Base-by-base conservation (phyloP, 2,888 invertebrate genomes). In the Mystacides longicornis region DNA sequence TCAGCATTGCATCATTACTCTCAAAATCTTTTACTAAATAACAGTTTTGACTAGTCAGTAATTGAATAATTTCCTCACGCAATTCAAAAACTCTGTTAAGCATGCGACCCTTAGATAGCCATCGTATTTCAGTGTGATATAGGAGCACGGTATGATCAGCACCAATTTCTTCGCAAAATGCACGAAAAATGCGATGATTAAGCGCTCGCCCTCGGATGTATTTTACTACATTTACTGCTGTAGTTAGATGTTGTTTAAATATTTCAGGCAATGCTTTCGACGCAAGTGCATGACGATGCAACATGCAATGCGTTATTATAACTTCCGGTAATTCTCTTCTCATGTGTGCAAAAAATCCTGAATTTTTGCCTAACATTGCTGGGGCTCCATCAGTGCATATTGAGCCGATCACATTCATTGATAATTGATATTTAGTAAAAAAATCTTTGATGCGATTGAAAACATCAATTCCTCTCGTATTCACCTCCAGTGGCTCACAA, bases 311-410 rank as follows among this genome's bases (percentile, higher is more conserved):
- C 58, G 54, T 58, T 18, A 31, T n/a, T 49, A 58, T 63, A 51
- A 57, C 42, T 59, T 62, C 59, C 56, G 62, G 61, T 56, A 61
- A 61, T 60, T 63, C 62, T 59, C 62, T 55, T 64, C 62, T 64
- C 57, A 64, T 59, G 7, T 63, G 55, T 57, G 63, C 60, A 49
- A 60, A 57, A 62, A 64, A 62, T 46, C 63, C 59, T 60, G 63
- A 63, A 57, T 57, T 55, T 19, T 57, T 21, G 31, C 62, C 62
- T 56, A 60, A 55, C 63, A 63, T 63, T 51, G 62, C 60, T 60
- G 58, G 63, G 51, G 57, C 60, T 54, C 59, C 61, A 48, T 62
- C 62, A 56, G 60, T 61, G 60, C 63, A 63, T 60, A 53, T 43
- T 43, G 43, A 43, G 5, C 43, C 43, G 16, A 43, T 43, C 43